These are phyloP conservation scores for Ichneumon xanthorius DNA, from an alignment of 2,888 invertebrate species.

Conservation along the genomic window DNA sequence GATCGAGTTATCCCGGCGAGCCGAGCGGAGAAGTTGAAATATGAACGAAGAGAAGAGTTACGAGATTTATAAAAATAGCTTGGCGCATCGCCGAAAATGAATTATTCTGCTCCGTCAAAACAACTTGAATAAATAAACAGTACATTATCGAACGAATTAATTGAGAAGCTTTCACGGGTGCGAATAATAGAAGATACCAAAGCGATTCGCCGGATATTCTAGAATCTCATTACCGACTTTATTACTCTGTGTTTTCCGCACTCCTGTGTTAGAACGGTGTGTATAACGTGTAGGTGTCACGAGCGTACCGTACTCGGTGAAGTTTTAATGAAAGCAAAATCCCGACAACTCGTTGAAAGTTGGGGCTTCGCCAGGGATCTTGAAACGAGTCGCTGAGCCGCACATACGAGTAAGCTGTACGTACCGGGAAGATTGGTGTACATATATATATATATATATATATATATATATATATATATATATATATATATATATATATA, in stretches of 20 bases:
- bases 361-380: constrained; percentile 32
- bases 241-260: background rate
- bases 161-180: background rate
- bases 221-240: too few species aligned
- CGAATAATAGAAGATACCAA: background rate
- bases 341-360: constrained; percentile 51
- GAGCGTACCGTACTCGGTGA: constrained; percentile 5
- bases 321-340: constrained; percentile 70
- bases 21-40: background rate
- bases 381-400: constrained; percentile 1
- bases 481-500: too few species aligned
- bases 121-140: constrained; percentile 1
- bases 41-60: constrained; percentile 1
- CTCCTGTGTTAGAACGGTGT: background rate
- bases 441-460: background rate
- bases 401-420: background rate
- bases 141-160: constrained; percentile 9
- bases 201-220: too few species aligned
- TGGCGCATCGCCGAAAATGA: background rate
- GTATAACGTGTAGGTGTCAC: background rate
- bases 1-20: background rate
- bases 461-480: too few species aligned
- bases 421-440: background rate
- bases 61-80: background rate
- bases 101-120: background rate